Percentiles rank a stretch among this genome's conserved stretches.
Conservation (phyloP, 23 tunicate species). For the Halocynthia aurantium region DNA sequence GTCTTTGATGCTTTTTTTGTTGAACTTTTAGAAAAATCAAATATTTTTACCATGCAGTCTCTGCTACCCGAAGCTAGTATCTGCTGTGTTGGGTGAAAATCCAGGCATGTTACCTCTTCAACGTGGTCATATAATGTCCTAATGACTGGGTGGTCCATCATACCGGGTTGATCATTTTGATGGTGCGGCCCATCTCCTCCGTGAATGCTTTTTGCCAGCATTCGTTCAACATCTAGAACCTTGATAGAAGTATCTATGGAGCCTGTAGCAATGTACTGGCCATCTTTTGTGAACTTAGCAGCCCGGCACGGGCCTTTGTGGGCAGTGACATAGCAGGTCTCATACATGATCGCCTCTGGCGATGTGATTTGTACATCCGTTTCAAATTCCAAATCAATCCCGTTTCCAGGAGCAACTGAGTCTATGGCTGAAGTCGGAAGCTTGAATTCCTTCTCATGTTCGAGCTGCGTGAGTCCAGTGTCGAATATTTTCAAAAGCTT, state of each 20-base stretch:
- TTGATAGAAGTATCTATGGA: slow-evolving; percentile 78
- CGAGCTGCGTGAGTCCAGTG: slow-evolving; percentile 54
- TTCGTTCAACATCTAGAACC: slow-evolving; percentile 79
- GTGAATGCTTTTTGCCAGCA: slow-evolving; percentile 58
- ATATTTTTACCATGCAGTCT: slow-evolving; percentile 84
- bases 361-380: slow-evolving; percentile 76
- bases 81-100: slow-evolving; percentile 77
- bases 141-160: slow-evolving; percentile 81
- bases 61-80: slow-evolving; percentile 64
- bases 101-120: slow-evolving; percentile 76
- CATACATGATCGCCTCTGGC: slow-evolving; percentile 67
- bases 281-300: slow-evolving; percentile 67
- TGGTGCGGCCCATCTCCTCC: slow-evolving; percentile 16
- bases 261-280: slow-evolving; percentile 85
- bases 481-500: slow-evolving; percentile 48
- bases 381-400: slow-evolving; percentile 80
- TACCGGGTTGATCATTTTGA: slow-evolving; percentile 29
- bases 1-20: slow-evolving; percentile 67
- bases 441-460: slow-evolving; percentile 45
- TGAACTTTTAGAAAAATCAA: slow-evolving; percentile 87
- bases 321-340: slow-evolving; percentile 86
- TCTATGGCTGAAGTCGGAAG: slow-evolving; percentile 15
- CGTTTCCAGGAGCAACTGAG: slow-evolving; percentile 54
- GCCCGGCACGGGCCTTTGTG: slow-evolving; percentile 90
- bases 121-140: slow-evolving; percentile 77